These are phyloP conservation scores for Henricia sp. DNA, from an alignment of 53 echinoderm and acorn worm species.

Conservation along the genomic window DNA sequence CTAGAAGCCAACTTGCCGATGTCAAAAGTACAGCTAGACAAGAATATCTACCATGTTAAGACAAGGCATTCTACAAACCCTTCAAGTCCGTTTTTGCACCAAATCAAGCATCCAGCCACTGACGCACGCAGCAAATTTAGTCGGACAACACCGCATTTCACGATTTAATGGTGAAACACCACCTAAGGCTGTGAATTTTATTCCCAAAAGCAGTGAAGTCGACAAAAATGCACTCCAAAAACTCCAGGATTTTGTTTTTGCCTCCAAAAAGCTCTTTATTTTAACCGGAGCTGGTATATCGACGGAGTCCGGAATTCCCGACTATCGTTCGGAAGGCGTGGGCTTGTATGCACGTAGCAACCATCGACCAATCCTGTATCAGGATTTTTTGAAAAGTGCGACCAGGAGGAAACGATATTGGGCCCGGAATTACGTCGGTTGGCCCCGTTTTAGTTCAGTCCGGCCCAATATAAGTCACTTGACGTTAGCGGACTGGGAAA, in stretches of 20 bases:
- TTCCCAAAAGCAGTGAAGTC: conserved; percentile 76
- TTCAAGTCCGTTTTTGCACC: too few relatives aligned
- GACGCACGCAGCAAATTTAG: too few relatives aligned
- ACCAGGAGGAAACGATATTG: conserved; percentile 80
- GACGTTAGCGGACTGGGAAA: conserved; percentile 82
- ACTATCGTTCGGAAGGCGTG: conserved; percentile 94
- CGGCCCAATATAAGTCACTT: conserved; percentile 76
- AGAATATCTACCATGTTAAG: too few relatives aligned
- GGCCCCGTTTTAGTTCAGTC: conserved; percentile 78
- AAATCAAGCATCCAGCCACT: too few relatives aligned
- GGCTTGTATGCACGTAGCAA: conserved; percentile 86
- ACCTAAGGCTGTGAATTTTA: conserved; percentile 34
- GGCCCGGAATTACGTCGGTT: conserved; percentile 95
- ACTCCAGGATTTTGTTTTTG: conserved; percentile 75
- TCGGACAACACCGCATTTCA: too few relatives aligned
- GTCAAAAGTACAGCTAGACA: too few relatives aligned
- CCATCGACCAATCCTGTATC: conserved; percentile 80
- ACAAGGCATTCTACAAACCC: too few relatives aligned
- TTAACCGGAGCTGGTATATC: conserved; percentile 97
- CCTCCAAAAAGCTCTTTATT: conserved; percentile 69
- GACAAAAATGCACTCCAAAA: conserved; percentile 41
- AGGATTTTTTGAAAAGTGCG: conserved; percentile 72
- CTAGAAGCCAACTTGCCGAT: too few relatives aligned
- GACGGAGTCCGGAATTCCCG: conserved; percentile 97
- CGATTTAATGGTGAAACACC: too few relatives aligned